Percentiles rank a stretch among this genome's conserved stretches.
phyloP scores from a whole-genome alignment of 2,888 invertebrate genomes.

The Argynnis bischoffii region DNA sequence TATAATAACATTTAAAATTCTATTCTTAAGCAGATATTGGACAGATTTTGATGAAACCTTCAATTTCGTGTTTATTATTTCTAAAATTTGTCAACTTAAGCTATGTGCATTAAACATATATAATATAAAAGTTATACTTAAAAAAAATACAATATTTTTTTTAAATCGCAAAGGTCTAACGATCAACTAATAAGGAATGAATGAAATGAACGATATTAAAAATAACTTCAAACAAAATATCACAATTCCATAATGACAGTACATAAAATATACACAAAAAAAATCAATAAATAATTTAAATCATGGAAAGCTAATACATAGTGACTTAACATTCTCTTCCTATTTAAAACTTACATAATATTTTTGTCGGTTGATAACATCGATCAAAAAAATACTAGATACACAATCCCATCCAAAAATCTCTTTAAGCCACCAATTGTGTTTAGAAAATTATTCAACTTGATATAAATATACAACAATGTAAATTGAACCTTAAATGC shows the following conservation, averaged over 20 bases:
- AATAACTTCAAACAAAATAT: slow-evolving; percentile 26
- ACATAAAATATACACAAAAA: slow-evolving; percentile 20
- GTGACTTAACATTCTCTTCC: background rate
- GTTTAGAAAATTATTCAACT: too few relatives aligned
- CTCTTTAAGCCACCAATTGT: too few relatives aligned
- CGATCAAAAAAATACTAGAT: too few relatives aligned
- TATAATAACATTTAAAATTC: too few relatives aligned
- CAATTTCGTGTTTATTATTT: too few relatives aligned
- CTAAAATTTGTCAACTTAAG: too few relatives aligned
- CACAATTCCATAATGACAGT: slow-evolving; percentile 28
- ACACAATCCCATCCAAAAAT: too few relatives aligned
- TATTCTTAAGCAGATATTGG: too few relatives aligned
- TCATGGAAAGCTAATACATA: background rate
- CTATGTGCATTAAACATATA: too few relatives aligned
- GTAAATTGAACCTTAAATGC: too few relatives aligned
- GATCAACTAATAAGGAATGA: slow-evolving; percentile 30
- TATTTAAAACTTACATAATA: background rate
- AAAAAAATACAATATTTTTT: background rate
- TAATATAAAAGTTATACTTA: background rate
- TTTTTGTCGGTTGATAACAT: background rate
- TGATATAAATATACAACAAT: too few relatives aligned
- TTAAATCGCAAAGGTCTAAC: slow-evolving; percentile 22
- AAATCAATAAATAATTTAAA: slow-evolving; percentile 9
- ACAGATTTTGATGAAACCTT: too few relatives aligned
- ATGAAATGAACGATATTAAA: slow-evolving; percentile 13